Percentiles rank a stretch among this genome's conserved stretches.
These are phyloP conservation scores for Sylvilagus floridanus DNA, from an alignment of 2,797 vertebrate species.

Conservation along the genomic window DNA sequence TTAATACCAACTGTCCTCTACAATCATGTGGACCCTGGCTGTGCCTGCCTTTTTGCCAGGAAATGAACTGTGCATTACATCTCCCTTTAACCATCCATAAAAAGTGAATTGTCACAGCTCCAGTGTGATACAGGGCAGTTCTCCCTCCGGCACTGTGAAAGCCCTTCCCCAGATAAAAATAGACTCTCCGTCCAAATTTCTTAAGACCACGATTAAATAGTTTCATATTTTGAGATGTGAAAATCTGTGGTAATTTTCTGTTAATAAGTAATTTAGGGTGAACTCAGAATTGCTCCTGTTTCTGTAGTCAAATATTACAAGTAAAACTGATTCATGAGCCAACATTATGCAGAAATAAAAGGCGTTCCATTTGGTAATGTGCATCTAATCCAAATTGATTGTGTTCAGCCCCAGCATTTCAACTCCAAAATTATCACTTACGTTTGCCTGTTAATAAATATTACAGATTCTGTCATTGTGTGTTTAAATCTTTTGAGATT, in stretches of 20 bases:
- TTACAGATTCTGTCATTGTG: constrained; percentile 67
- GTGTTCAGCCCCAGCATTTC: constrained; percentile 69
- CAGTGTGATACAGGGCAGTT: constrained; percentile 73
- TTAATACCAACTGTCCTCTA: constrained; percentile 72
- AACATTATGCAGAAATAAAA: constrained; percentile 85
- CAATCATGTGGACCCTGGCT: constrained; percentile 77
- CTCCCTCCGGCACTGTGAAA: constrained; percentile 75
- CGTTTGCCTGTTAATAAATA: constrained; percentile 82
- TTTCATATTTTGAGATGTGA: constrained; percentile 77
- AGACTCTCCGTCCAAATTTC: constrained; percentile 82
- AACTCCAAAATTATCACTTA: constrained; percentile 81
- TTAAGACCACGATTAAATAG: constrained; percentile 79
- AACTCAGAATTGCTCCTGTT: constrained; percentile 76
- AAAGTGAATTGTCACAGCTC: constrained; percentile 45
- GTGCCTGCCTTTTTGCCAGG: constrained; percentile 78
- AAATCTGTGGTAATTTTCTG: constrained; percentile 70
- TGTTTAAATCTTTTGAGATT: constrained; percentile 79
- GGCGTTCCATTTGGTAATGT: constrained; percentile 84
- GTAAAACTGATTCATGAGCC: constrained; percentile 80
- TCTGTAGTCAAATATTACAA: constrained; percentile 70
- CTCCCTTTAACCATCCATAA: constrained; percentile 83
- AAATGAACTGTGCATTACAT: constrained; percentile 77
- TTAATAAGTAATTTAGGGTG: constrained; percentile 77
- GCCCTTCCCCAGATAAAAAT: constrained; percentile 82
- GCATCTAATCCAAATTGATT: constrained; percentile 84